A percentile compares a stretch with the other conserved stretches of the same genome.
Conservation (phyloP, 2,113 vertebrate genomes). For the Atlantisia rogersi region DNA sequence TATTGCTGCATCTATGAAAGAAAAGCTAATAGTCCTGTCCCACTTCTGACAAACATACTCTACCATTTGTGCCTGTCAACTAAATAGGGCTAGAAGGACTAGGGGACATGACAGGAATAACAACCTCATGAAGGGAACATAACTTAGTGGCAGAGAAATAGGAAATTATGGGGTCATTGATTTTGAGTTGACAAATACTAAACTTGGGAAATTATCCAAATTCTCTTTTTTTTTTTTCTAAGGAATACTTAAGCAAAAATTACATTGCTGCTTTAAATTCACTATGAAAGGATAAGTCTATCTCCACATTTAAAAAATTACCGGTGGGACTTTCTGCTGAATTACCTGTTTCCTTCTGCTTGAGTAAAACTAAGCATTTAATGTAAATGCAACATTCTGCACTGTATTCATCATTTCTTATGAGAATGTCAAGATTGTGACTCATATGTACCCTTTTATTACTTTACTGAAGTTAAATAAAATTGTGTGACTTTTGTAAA, state of each 20-base stretch:
- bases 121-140: neutral
- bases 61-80: conserved; percentile 40
- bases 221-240: neutral
- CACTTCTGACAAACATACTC: neutral
- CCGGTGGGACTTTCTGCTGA: conserved; percentile 51
- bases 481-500: conserved; percentile 66
- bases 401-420: conserved; percentile 55
- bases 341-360: conserved; percentile 39
- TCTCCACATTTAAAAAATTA: conserved; percentile 23
- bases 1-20: neutral
- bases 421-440: conserved; percentile 46
- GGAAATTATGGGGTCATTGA: neutral
- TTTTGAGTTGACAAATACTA: neutral
- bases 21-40: conserved; percentile 8
- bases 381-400: conserved; percentile 70
- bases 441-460: conserved; percentile 59
- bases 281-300: neutral
- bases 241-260: conserved; percentile 8
- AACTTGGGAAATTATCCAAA: neutral
- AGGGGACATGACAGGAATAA: neutral
- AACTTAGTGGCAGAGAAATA: neutral
- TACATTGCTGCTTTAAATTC: conserved; percentile 64
- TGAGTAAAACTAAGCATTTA: conserved; percentile 53
- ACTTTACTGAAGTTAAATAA: conserved; percentile 70
- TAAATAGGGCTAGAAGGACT: neutral